Evolutionary conservation across 2,113 vertebrate genomes (phyloP), one percentile per base, ranked within the genome.

Genomic region (Sturnira hondurensis): DNA sequence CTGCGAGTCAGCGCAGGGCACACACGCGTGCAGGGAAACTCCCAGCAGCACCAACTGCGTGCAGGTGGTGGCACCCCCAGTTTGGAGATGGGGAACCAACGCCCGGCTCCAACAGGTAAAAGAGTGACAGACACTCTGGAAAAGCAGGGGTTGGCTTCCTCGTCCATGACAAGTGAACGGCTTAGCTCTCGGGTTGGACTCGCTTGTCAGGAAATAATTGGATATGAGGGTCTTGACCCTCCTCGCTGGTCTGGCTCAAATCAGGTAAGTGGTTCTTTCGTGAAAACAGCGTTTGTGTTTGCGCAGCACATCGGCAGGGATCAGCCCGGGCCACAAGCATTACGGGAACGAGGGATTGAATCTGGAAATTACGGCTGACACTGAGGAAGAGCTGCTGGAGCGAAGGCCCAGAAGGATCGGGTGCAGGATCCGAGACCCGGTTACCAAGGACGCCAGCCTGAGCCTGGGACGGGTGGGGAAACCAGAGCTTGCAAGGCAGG

Each of bases 211-310:
- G 71, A 82, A 87, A 58, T 85, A 85, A 41, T 31, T 83, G 84
- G 61, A 76, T 71, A 41, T 67, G 56, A 89, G 73, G 74, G 81
- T 91, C 94, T 77, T 85, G 88, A 90, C 81, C 67, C 56, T 38
- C 67, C 52, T 88, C 63, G 82, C 71, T 82, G 61, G 17, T 54
- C 74, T 76, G 93, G 52, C 91, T 94, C 92, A 67, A 16, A 71
- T 93, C 50, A 81, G 70, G 13, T 85, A 93, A 93, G 73, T 83
- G 36, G 28, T 68, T 95, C 41, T 68, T 93, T 33, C 0, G 6
- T 83, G 58, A 91, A 91, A 85, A 73, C 33, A 6, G 12, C 78
- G 41, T 92, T 67, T 45, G 41, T 91, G 77, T 65, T 95, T 93
- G 70, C 45, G 43, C 19, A 3, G 43, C 88, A 45, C 70, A 6